Evolutionary conservation across 2,888 invertebrate species (phyloP), one percentile per base, ranked within the genome.

Genomic region (Oxyteleia sp.): DNA sequence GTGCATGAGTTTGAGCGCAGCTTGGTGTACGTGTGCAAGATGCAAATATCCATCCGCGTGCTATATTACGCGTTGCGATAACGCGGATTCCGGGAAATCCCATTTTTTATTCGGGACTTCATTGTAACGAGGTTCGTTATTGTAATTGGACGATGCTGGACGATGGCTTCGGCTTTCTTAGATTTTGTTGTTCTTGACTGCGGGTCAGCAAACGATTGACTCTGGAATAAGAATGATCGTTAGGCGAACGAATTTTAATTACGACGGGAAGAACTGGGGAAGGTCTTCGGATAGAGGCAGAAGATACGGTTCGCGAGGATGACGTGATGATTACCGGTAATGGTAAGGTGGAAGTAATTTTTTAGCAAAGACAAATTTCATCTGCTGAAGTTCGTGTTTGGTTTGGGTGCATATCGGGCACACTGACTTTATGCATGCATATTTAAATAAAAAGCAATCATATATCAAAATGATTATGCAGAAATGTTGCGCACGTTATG

Each of bases 11-110:
- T 20, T 66, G 26, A 16, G 41, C 13, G 10, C 5, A 4, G 71
- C 16, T 38, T 23, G 18, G 43, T 16, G 35, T 82, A 38, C 47
- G 55, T 69, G 51, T 41, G 49, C 45, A 41, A 87, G 89, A 90
- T 91, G 91, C 91, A 91, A 93, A 92, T 92, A 91, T 90, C 90
- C 87, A 89, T 91, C 89, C 90, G 90, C 91, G 90, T 91, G 91
- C 91, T 91, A 91, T 92, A 89, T 92, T 92, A 91, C 90, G 87
- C 89, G 88, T 90, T 88, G 89, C 89, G 90, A 91, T 92, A 90
- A 90, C 89, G 88, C 86, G 89, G 87, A 89, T 85, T 83, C 85
- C 84, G 74, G 49, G 57, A 66, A 68, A 32, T 74, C 49, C 82
- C 82, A 86, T 87, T 87, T 88, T 87, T 89, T 82, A 88, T 85